Evolutionary conservation across 2,113 vertebrate species (phyloP).

Genomic region (Oryctolagus cuniculus): mOryCun1.1 NC_091436.1:126231001-126231500

Average conservation of each 20-base stretch:
- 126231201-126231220: too few species aligned
- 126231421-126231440: background rate
- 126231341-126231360: background rate
- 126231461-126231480: background rate
- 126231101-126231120: too few species aligned
- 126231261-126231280: fast-evolving
- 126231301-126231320: background rate
- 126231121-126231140: too few species aligned
- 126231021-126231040: too few species aligned
- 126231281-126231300: fast-evolving
- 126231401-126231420: background rate
- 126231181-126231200: too few species aligned
- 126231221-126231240: too few species aligned
- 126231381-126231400: background rate
- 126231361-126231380: background rate
- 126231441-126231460: background rate
- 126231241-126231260: background rate
- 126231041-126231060: too few species aligned
- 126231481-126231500: background rate
- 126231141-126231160: too few species aligned
- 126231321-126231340: background rate
- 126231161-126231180: too few species aligned
- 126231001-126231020: too few species aligned
- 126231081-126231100: background rate
- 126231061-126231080: background rate